Base-by-base conservation (phyloP, 2,797 vertebrate genomes). In the Prunella strophiata region DNA sequence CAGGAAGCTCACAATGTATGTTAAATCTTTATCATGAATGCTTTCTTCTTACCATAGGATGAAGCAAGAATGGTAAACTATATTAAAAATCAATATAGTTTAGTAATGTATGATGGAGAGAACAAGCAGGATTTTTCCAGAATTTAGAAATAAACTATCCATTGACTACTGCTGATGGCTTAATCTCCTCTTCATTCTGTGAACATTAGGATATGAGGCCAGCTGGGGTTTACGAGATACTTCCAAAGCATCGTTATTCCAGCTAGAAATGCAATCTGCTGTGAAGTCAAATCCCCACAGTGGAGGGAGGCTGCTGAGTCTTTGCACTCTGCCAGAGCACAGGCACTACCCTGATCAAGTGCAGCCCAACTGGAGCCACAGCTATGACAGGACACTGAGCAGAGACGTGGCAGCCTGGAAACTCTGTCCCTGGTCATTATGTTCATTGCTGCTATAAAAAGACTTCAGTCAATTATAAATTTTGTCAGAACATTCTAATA, bases 401-500 rank as follows among this genome's bases (percentile, higher is more conserved):
- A 79, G 93, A 89, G 93, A 91, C 3, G 1, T 79, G 77, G 71
- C 65, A 82, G 89, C 72, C 88, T 94, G 93, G 91, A 97, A 96
- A 87, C 91, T 95, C 80, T 94, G 94, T 94, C 93, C 57, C 83
- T 90, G 74, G 71, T 94, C 91, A 74, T 93, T 77, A 91, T 51
- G 65, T 51, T 90, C 74, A 54, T 32, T 71, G 93, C 67, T 86
- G 75, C 96, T 97, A 95, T 96, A 97, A 97, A 97, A 95, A 96
- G 95, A 68, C 90, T 85, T 51, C 63, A 93, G 95, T 67, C 91
- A 95, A 94, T 96, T 94, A 94, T 22, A 55, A 95, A 87, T 94
- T 97, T 96, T 96, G 96, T 94, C 89, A 93, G 94, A 97, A 88
- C 88, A 71, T 94, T 93, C 83, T 96, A 94, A 94, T 89, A 91